A percentile compares a stretch with the other conserved stretches of the same genome.
Conservation (phyloP, 2,113 vertebrate species). For the Scatophagus argus region DNA sequence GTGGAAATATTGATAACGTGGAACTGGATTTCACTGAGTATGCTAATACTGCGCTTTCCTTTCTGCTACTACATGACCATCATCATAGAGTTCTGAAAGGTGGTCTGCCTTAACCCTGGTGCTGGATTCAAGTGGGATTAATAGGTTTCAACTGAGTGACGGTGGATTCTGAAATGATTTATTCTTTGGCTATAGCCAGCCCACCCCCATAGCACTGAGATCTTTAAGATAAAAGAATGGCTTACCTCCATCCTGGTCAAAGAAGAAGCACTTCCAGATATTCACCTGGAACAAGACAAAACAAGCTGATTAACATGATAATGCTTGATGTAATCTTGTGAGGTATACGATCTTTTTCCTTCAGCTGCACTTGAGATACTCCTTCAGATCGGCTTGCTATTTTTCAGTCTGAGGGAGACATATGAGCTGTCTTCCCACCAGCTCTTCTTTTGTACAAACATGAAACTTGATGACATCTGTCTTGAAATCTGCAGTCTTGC, state of each 20-base stretch:
- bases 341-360: slow-evolving; percentile 28
- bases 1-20: not conserved
- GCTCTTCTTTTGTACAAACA: slow-evolving; percentile 46
- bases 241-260: slow-evolving; percentile 24
- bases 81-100: slow-evolving; percentile 17
- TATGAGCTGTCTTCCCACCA: slow-evolving; percentile 27
- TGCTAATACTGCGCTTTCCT: slow-evolving; percentile 24
- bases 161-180: slow-evolving; percentile 34
- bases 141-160: slow-evolving; percentile 32
- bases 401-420: slow-evolving; percentile 40
- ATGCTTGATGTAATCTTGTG: slow-evolving; percentile 41
- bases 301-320: slow-evolving; percentile 47
- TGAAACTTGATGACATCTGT: slow-evolving; percentile 49
- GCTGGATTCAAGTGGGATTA: slow-evolving; percentile 53
- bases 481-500: slow-evolving; percentile 49
- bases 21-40: slow-evolving; percentile 13
- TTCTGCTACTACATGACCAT: slow-evolving; percentile 1
- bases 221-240: slow-evolving; percentile 42
- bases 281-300: slow-evolving; percentile 45
- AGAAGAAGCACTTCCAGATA: slow-evolving; percentile 18
- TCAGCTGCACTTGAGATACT: not conserved
- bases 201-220: slow-evolving; percentile 27
- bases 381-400: slow-evolving; percentile 13
- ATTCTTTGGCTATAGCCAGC: slow-evolving; percentile 23
- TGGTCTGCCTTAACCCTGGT: not conserved